These are phyloP conservation scores for Chloromyia formosa DNA, from an alignment of 2,888 invertebrate genomes.

Conservation along the genomic window DNA sequence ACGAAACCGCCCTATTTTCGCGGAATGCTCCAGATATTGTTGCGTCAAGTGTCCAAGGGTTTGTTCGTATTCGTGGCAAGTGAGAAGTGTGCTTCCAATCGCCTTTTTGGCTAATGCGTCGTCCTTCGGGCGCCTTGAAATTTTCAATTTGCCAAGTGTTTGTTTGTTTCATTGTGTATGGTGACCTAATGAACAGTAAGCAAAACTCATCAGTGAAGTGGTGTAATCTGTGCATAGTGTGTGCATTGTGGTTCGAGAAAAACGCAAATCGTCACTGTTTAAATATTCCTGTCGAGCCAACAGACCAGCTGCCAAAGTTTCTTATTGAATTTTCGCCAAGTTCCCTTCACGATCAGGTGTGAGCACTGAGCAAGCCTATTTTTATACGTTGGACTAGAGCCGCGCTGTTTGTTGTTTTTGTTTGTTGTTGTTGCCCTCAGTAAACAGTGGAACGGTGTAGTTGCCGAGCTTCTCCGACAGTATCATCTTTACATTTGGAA, in stretches of 20 bases:
- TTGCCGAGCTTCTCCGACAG: too few relatives aligned
- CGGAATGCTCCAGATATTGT: too few relatives aligned
- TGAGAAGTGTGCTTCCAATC: background rate
- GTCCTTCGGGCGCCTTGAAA: constrained; percentile 27
- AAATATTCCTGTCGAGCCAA: background rate
- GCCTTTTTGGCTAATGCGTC: background rate
- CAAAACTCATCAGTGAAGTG: background rate
- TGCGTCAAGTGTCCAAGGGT: too few relatives aligned
- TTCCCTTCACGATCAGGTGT: constrained; percentile 18
- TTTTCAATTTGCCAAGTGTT: background rate
- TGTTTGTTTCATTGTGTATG: background rate
- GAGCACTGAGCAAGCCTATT: background rate
- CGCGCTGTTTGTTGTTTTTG: too few relatives aligned
- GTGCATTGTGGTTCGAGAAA: background rate
- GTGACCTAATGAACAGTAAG: constrained; percentile 26
- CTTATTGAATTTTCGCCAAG: constrained; percentile 34
- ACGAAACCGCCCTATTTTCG: background rate
- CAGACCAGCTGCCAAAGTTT: constrained; percentile 23
- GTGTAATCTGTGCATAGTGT: background rate
- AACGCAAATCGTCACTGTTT: background rate
- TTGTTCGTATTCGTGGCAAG: too few relatives aligned
- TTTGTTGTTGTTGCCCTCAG: too few relatives aligned
- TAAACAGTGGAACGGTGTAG: too few relatives aligned
- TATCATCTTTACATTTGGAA: too few relatives aligned
- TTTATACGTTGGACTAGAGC: too few relatives aligned